phyloP scores from a whole-genome alignment of 2,113 vertebrate species.

The Raphicerus campestris region DNA sequence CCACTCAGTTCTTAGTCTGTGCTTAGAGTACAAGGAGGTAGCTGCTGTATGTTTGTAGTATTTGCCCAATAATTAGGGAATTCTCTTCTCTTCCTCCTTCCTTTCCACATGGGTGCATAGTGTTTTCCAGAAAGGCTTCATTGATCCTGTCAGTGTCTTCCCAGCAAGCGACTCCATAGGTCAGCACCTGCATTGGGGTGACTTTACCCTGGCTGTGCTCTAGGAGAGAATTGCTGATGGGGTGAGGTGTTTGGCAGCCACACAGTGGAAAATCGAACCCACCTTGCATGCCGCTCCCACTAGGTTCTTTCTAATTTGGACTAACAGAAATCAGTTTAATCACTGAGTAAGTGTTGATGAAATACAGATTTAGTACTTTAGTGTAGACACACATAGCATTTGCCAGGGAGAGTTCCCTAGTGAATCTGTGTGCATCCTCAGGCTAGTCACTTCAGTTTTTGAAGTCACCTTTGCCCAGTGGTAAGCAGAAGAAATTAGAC shows the following conservation, averaged over 20 bases:
- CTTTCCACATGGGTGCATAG: not conserved
- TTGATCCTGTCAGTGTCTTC: not conserved
- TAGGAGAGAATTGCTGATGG: not conserved
- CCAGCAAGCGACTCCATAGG: not conserved
- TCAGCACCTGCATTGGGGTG: not conserved
- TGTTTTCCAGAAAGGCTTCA: slow-evolving; percentile 6
- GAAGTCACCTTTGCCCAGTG: not conserved
- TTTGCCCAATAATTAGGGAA: not conserved
- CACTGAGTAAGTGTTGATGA: not conserved
- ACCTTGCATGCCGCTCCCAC: not conserved
- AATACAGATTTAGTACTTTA: not conserved
- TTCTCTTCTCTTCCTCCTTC: not conserved
- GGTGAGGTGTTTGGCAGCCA: not conserved
- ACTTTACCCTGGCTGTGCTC: not conserved
- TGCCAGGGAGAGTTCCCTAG: not conserved
- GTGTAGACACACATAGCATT: not conserved
- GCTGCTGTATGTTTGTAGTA: not conserved
- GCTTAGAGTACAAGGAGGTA: not conserved
- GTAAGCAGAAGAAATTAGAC: not conserved
- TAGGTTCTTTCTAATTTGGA: slow-evolving; percentile 25
- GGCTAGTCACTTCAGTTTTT: not conserved
- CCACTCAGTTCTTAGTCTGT: not conserved
- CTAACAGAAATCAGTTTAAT: not conserved
- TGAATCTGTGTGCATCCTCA: not conserved
- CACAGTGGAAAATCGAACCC: not conserved